A percentile compares a stretch with the other conserved stretches of the same genome.
phyloP scores from a whole-genome alignment of 2,113 vertebrate genomes.

The Balaeniceps rex region DNA sequence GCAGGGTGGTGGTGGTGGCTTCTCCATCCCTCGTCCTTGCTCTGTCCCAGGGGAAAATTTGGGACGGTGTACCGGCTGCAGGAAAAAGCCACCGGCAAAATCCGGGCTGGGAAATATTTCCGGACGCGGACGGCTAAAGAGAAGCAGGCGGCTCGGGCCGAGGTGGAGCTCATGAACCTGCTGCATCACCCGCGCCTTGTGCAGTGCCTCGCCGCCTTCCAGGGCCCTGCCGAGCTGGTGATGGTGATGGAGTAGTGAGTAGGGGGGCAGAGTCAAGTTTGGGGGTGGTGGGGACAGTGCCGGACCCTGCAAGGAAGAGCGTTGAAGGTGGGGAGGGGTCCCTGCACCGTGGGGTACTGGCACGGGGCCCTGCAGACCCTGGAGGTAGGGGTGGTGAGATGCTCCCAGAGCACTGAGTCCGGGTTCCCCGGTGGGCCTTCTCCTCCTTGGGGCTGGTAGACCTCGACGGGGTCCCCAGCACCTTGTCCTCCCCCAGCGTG shows the following conservation, averaged over 20 bases:
- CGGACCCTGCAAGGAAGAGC: background rate
- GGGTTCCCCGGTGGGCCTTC: background rate
- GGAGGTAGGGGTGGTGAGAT: background rate
- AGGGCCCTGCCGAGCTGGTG: slow-evolving; percentile 68
- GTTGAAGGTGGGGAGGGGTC: background rate
- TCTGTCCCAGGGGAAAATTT: slow-evolving; percentile 78
- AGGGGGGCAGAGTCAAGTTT: accelerated
- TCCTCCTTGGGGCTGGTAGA: background rate
- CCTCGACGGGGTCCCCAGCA: background rate
- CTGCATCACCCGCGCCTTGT: slow-evolving; percentile 83
- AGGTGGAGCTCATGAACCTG: slow-evolving; percentile 84
- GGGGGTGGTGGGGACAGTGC: background rate
- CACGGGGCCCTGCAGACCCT: background rate
- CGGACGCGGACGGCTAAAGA: slow-evolving; percentile 67
- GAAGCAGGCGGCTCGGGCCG: slow-evolving; percentile 62
- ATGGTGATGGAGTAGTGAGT: slow-evolving; percentile 92
- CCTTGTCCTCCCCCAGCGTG: slow-evolving; percentile 60
- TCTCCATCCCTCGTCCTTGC: background rate
- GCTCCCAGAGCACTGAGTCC: accelerated
- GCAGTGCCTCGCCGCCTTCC: slow-evolving; percentile 81
- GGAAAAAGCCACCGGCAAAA: slow-evolving; percentile 75
- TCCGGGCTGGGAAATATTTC: slow-evolving; percentile 84
- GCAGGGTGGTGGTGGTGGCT: background rate
- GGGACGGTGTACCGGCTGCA: slow-evolving; percentile 79
- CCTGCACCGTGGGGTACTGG: background rate